Evolutionary conservation across 1,140 invertebrate genomes (phyloP).

Genomic region (Arctopsyche grandis): DNA sequence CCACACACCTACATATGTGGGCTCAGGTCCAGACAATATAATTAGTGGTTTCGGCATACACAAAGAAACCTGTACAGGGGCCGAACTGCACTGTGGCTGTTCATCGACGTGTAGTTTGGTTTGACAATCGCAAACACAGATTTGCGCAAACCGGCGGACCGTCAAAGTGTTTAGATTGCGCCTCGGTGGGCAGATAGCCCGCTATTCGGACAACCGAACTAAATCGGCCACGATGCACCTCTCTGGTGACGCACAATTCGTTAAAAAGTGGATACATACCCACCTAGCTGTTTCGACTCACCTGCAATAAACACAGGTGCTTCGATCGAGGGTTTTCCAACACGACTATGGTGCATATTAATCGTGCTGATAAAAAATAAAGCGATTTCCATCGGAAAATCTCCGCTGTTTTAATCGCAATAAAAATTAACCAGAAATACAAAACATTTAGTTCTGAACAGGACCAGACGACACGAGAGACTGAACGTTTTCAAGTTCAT

Average conservation of each 20-base stretch:
- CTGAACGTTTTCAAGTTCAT: no score
- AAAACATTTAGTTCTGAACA: no score
- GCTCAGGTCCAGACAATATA: slow-evolving; percentile 20
- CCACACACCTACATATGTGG: not conserved
- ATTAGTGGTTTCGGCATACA: slow-evolving; percentile 4
- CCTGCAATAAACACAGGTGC: no score
- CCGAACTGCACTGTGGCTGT: slow-evolving; percentile 16
- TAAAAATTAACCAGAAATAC: no score
- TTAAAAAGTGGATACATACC: no score
- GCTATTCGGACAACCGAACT: not conserved
- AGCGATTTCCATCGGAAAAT: no score
- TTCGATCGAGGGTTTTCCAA: no score
- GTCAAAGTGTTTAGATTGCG: slow-evolving; percentile 40
- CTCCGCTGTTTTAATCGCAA: no score
- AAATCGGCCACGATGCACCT: not conserved
- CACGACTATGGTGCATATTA: no score
- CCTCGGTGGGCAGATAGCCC: slow-evolving; percentile 19
- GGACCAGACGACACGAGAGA: no score
- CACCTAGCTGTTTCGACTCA: no score
- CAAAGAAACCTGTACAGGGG: slow-evolving; percentile 21
- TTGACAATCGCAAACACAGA: slow-evolving; percentile 36
- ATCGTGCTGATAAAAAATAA: no score
- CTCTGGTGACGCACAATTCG: not conserved
- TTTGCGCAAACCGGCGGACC: slow-evolving; percentile 33
- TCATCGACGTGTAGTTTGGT: slow-evolving; percentile 26